A percentile compares a stretch with the other conserved stretches of the same genome.
Conservation (phyloP, 2,113 vertebrate species). For the Epinephelus lanceolatus region DNA sequence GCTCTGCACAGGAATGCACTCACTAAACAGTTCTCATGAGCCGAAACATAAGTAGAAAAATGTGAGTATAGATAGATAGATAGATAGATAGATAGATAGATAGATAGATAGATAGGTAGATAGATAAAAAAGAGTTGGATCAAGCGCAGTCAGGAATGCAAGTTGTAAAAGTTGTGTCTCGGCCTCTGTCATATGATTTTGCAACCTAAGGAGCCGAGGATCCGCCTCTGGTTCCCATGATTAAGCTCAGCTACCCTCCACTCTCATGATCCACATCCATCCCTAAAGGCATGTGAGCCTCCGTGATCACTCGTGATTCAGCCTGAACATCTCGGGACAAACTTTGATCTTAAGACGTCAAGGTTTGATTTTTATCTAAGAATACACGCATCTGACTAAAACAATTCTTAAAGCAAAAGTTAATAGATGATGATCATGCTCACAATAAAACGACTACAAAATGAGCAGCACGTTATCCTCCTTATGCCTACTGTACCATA, state of each 20-base stretch:
- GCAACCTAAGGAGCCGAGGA: conserved; percentile 5
- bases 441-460: no score
- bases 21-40: conserved; percentile 20
- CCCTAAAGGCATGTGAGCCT: neutral
- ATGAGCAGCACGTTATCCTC: no score
- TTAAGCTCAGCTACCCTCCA: conserved; percentile 17
- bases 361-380: neutral
- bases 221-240: conserved; percentile 57
- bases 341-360: neutral
- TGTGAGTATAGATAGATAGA: neutral
- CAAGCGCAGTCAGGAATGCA: conserved; percentile 20
- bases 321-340: neutral
- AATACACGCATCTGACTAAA: neutral
- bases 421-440: neutral
- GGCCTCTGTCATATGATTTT: conserved; percentile 44
- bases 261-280: conserved; percentile 27
- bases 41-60: conserved; percentile 1
- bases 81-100: neutral
- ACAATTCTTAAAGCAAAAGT: neutral
- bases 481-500: no score
- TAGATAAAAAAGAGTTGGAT: neutral
- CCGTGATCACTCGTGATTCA: neutral
- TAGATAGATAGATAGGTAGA: neutral
- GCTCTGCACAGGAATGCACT: conserved; percentile 21
- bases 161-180: neutral